phyloP scores from a whole-genome alignment of 2,888 invertebrate species.

The Platypus cylindrus region DNA sequence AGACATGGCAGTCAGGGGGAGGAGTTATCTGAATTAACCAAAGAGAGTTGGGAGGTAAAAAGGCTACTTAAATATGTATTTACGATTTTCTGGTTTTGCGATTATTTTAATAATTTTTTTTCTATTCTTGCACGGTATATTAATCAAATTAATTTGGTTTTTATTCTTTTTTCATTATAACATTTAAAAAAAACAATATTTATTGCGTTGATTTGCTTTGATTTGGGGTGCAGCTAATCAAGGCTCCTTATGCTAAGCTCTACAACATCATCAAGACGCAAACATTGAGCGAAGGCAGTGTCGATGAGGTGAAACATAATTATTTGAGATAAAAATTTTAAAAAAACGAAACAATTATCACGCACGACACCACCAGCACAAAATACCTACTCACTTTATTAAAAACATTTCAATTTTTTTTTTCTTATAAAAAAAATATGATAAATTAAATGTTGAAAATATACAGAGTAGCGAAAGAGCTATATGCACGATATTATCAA shows the following conservation, averaged over 20 bases:
- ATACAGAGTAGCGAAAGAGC: no score
- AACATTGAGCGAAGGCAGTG: slow-evolving; percentile 57
- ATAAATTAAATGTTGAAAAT: no score
- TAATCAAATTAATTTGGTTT: not conserved
- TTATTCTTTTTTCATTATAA: not conserved
- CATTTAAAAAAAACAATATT: not conserved
- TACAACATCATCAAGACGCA: slow-evolving; percentile 93
- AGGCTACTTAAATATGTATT: no score
- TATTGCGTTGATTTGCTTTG: slow-evolving; percentile 17
- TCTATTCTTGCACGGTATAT: not conserved
- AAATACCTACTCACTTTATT: not conserved
- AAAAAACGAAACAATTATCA: no score
- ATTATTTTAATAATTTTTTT: no score
- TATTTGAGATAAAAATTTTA: no score
- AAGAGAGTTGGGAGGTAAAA: slow-evolving; percentile 95
- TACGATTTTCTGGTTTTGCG: no score
- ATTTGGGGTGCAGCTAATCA: slow-evolving; percentile 77
- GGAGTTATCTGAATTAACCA: slow-evolving; percentile 67
- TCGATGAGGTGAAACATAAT: slow-evolving; percentile 37
- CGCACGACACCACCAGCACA: slow-evolving; percentile 18
- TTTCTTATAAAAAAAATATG: no score
- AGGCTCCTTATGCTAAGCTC: slow-evolving; percentile 93
- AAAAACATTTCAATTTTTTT: no score
- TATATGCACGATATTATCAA: no score
- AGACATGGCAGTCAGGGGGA: slow-evolving; percentile 54